Evolutionary conservation across 2,797 vertebrate genomes (phyloP).

Genomic region (Neosilurus mollespiculum): DNA sequence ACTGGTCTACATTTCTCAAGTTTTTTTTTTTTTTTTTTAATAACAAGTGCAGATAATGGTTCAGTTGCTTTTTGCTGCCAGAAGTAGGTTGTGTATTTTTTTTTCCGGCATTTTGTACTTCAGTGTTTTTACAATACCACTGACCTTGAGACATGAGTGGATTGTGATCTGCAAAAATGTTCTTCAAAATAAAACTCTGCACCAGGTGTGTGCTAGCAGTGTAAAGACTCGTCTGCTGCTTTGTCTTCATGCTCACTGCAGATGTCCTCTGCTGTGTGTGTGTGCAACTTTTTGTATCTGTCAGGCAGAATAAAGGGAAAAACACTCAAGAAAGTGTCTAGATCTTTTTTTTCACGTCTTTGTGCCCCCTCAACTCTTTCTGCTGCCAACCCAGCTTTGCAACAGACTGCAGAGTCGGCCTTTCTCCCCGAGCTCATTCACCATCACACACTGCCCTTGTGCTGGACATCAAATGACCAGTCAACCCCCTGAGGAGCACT

Average conservation of each 20-base stretch:
- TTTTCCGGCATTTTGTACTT: slow-evolving; percentile 25
- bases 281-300: slow-evolving; percentile 38
- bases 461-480: slow-evolving; percentile 94
- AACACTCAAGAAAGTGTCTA: slow-evolving; percentile 44
- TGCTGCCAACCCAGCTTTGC: slow-evolving; percentile 69
- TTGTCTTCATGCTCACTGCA: slow-evolving; percentile 41
- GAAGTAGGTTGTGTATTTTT: slow-evolving; percentile 14
- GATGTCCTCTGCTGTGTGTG: slow-evolving; percentile 28
- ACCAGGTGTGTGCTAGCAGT: slow-evolving; percentile 15
- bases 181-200: slow-evolving; percentile 30
- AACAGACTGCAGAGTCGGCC: slow-evolving; percentile 78
- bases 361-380: slow-evolving; percentile 34
- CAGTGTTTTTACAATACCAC: slow-evolving; percentile 12
- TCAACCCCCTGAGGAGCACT: slow-evolving; percentile 92
- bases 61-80: slow-evolving; percentile 5
- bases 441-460: slow-evolving; percentile 83
- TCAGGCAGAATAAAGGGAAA: slow-evolving; percentile 35
- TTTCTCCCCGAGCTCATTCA: slow-evolving; percentile 76
- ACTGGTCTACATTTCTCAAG: slow-evolving; percentile 1
- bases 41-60: slow-evolving; percentile 7
- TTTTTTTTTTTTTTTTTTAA: not conserved
- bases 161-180: slow-evolving; percentile 30
- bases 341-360: slow-evolving; percentile 26
- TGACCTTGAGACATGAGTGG: slow-evolving; percentile 43
- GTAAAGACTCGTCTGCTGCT: slow-evolving; percentile 38